Evolutionary conservation across 64 coral and sea anemone species (phyloP), one percentile per base, ranked within the genome.

Genomic region (Pachyseris speciosa): DNA sequence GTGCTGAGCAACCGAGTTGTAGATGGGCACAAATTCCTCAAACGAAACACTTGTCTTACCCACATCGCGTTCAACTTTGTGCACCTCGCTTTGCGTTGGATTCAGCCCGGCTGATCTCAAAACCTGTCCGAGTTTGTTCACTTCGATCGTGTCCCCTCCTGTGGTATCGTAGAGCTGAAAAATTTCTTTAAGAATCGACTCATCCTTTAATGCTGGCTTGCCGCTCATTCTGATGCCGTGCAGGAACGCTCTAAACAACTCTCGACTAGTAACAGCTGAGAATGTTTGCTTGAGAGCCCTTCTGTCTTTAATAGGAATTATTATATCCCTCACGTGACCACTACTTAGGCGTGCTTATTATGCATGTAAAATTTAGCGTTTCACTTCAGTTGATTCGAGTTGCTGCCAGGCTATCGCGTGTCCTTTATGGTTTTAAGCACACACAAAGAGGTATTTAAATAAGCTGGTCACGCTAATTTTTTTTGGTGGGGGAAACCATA

Each of bases 151-250:
- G 33, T 95, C 96, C 24, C 75, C 71, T 48, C 96, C 96, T 45
- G 89, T 92, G 9, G 85, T 98, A 47, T 98, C 96, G 67, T 98
- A 98, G 26, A 98, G 90, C 20, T 88, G 74, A 33, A 98, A 98
- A 7, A 98, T 94, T 27, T 98, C 96, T 84, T 95, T 98, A 8
- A 92, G 84, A 13, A 98, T 75, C 15, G 44, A 84, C 37, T 92
- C 90, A 32, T 98, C 96, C 30, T 79, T 91, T 30, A 79, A n/a
- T 1, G 57, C 75, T 60, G 77, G 52, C 53, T 61, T 81, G 17
- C 33, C 4, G 10, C 52, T 81, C 77, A 81, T 81, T 63, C 63
- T 81, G 33, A 51, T 32, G 13, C 29, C 30, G 48, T n/a, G 1
- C 51, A 26, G 26, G 33, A 20, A 63, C 2, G 6, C 77, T 61